phyloP scores from a whole-genome alignment of 2,113 vertebrate species.

The Telmatochromis brachygnathus region DNA sequence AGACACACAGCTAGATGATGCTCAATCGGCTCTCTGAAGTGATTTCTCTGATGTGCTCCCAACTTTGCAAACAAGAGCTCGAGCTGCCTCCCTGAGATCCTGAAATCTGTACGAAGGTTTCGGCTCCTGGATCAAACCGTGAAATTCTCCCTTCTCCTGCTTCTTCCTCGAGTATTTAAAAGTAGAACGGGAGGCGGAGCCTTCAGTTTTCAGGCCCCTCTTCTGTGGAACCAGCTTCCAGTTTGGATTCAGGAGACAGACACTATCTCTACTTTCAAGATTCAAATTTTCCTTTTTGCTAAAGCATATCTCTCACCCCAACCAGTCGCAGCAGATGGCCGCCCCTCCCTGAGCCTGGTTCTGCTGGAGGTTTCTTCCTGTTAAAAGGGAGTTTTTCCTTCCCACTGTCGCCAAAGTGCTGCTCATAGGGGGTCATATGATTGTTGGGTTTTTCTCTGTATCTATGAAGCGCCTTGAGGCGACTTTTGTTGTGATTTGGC shows the following conservation, averaged over 20 bases:
- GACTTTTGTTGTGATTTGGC: too few species aligned
- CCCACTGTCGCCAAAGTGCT: too few species aligned
- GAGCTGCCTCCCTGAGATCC: background rate
- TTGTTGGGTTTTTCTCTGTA: too few species aligned
- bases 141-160: background rate
- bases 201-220: background rate
- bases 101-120: background rate
- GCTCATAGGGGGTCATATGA: too few species aligned
- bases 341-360: too few species aligned
- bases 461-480: too few species aligned
- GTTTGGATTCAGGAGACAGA: background rate
- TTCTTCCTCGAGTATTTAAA: background rate
- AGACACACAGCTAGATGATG: background rate
- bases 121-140: background rate
- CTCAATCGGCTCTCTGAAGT: background rate
- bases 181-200: rapidly evolving
- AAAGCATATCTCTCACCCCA: background rate
- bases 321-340: too few species aligned
- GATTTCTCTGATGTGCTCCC: background rate
- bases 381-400: too few species aligned
- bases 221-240: background rate
- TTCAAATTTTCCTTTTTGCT: rapidly evolving
- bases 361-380: too few species aligned
- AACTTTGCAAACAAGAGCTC: background rate
- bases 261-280: background rate